These are phyloP conservation scores for Cantharis rufa DNA, from an alignment of 2,888 invertebrate species.

Conservation along the genomic window DNA sequence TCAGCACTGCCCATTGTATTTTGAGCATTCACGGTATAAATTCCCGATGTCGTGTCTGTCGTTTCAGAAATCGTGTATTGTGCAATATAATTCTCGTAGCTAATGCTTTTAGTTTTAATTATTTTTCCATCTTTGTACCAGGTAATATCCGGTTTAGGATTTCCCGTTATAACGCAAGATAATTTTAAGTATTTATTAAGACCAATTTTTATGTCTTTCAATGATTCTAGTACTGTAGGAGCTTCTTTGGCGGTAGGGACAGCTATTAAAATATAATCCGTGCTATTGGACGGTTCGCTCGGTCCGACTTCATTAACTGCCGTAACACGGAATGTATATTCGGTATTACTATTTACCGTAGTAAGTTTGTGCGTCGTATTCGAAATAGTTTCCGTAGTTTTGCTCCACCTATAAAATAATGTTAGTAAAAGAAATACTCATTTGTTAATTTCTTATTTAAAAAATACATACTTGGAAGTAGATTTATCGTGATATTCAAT, in stretches of 20 bases:
- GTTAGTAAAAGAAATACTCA: background rate
- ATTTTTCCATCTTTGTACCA: conserved; percentile 74
- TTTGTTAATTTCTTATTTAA: too few species aligned
- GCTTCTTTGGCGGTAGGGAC: conserved; percentile 62
- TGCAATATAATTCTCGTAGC: conserved; percentile 73
- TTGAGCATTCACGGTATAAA: conserved; percentile 65
- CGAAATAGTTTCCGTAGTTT: conserved; percentile 64
- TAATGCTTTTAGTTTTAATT: conserved; percentile 61
- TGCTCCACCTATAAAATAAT: conserved; percentile 67
- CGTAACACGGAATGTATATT: conserved; percentile 82
- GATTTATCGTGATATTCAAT: conserved; percentile 80
- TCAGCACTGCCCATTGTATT: conserved; percentile 60
- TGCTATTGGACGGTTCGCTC: conserved; percentile 76
- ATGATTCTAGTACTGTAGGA: conserved; percentile 69
- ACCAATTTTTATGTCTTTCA: conserved; percentile 68
- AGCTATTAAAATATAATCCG: conserved; percentile 65
- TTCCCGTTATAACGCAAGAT: conserved; percentile 75
- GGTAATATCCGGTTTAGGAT: conserved; percentile 73
- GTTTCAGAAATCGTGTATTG: conserved; percentile 65
- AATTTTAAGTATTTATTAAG: conserved; percentile 71
- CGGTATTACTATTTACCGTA: conserved; percentile 68
- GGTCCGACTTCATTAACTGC: conserved; percentile 83
- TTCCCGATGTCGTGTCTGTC: conserved; percentile 65
- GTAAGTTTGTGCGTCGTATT: conserved; percentile 69
- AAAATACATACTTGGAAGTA: conserved; percentile 62